Evolutionary conservation across 2,797 vertebrate genomes (phyloP).

Genomic region (Lateolabrax maculatus): DNA sequence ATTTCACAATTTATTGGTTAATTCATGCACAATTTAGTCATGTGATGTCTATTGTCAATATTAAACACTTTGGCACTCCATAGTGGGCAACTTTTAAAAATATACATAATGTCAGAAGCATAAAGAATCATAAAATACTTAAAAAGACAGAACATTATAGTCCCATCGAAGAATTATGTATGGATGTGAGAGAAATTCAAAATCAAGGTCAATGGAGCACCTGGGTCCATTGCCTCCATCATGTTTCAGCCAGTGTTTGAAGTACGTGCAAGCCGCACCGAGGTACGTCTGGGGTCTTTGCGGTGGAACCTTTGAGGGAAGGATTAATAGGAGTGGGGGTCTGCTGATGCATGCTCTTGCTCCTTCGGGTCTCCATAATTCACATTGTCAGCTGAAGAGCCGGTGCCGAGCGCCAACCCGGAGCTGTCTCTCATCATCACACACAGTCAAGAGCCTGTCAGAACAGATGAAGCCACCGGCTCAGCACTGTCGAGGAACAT

Average conservation of each 20-base stretch:
- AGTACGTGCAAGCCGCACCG: conserved; percentile 10
- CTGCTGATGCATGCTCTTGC: conserved; percentile 81
- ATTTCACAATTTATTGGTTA: too few species aligned
- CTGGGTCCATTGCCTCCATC: conserved; percentile 30
- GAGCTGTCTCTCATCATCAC: conserved; percentile 86
- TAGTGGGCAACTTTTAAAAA: neutral
- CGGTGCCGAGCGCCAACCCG: conserved; percentile 72
- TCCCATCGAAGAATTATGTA: neutral
- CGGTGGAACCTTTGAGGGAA: conserved; percentile 60
- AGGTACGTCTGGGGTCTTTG: conserved; percentile 54
- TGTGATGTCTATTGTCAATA: too few species aligned
- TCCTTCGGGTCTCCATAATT: conserved; percentile 83
- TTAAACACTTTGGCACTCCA: neutral
- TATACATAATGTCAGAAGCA: neutral
- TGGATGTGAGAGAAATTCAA: conserved; percentile 1
- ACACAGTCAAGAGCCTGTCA: conserved; percentile 87
- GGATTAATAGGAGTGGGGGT: conserved; percentile 77
- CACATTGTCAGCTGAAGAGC: conserved; percentile 86
- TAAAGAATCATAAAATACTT: neutral
- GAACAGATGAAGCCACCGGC: conserved; percentile 84
- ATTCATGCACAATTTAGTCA: too few species aligned
- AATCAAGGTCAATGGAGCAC: conserved; percentile 9
- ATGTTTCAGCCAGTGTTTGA: conserved; percentile 37
- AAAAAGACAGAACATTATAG: too few species aligned
- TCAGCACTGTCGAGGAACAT: conserved; percentile 83